A percentile compares a stretch with the other conserved stretches of the same genome.
These are phyloP conservation scores for Leucosticte australis DNA, from an alignment of 2,113 vertebrate genomes.

Conservation along the genomic window DNA sequence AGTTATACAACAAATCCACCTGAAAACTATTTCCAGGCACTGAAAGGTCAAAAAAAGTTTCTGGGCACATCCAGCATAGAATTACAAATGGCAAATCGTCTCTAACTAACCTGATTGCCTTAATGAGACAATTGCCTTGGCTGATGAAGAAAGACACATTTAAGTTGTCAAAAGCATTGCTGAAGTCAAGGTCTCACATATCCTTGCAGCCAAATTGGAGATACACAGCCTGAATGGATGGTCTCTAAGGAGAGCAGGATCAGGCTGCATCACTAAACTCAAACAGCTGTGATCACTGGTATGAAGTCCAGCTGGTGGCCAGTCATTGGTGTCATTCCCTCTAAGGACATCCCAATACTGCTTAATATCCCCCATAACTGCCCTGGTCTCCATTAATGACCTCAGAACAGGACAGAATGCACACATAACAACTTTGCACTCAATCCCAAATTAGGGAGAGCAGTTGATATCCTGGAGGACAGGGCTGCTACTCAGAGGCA, in stretches of 20 bases:
- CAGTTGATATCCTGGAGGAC: accelerated
- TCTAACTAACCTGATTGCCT: neutral
- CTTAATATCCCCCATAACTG: neutral
- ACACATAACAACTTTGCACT: neutral
- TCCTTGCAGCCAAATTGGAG: neutral
- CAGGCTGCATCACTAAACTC: neutral
- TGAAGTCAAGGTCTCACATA: neutral
- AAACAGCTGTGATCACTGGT: neutral
- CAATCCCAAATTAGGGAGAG: neutral
- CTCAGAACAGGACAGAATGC: neutral
- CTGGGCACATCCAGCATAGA: neutral
- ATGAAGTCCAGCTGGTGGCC: neutral
- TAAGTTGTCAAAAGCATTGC: neutral
- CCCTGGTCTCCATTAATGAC: neutral
- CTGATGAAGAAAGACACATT: accelerated
- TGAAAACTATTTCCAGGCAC: neutral
- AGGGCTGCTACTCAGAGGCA: neutral
- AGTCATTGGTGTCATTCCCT: neutral
- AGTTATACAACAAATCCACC: neutral
- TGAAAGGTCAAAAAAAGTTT: neutral
- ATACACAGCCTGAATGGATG: neutral
- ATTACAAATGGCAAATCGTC: neutral
- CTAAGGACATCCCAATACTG: neutral
- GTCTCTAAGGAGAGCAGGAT: neutral
- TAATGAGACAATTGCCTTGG: neutral